Percentiles rank a stretch among this genome's conserved stretches.
phyloP scores from a whole-genome alignment of 2,113 vertebrate species.

The Gambusia holbrooki region DNA sequence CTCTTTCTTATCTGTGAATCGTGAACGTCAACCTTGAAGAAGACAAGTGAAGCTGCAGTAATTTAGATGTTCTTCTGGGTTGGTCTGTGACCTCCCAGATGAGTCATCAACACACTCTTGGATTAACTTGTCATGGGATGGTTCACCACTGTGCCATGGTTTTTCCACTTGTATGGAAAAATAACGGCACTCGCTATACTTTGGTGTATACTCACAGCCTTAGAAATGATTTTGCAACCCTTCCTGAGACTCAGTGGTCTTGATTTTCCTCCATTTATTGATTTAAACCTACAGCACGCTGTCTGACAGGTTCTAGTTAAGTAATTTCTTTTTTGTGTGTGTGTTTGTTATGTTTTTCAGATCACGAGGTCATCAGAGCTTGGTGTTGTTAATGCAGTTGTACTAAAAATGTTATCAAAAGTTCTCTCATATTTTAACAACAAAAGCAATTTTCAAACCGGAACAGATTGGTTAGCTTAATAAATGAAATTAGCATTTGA shows the following conservation, averaged over 20 bases:
- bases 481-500: too few relatives aligned
- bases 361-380: not conserved
- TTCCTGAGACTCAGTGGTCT: not conserved
- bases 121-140: not conserved
- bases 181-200: not conserved
- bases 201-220: not conserved
- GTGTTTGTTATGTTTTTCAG: not conserved
- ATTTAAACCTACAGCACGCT: not conserved
- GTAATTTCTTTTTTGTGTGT: not conserved
- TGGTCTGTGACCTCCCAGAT: not conserved
- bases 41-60: not conserved
- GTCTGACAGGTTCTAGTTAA: not conserved
- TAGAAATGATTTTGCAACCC: not conserved
- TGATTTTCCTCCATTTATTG: not conserved
- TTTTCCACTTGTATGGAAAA: not conserved
- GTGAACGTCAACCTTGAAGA: not conserved
- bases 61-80: not conserved
- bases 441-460: not conserved
- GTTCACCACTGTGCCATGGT: not conserved
- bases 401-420: not conserved
- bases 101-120: not conserved
- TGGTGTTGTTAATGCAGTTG: not conserved
- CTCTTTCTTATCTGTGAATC: not conserved
- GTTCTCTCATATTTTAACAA: not conserved
- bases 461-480: too few relatives aligned